Evolutionary conservation across 2,888 invertebrate genomes (phyloP).

Genomic region (Dendrolimus houi): DNA sequence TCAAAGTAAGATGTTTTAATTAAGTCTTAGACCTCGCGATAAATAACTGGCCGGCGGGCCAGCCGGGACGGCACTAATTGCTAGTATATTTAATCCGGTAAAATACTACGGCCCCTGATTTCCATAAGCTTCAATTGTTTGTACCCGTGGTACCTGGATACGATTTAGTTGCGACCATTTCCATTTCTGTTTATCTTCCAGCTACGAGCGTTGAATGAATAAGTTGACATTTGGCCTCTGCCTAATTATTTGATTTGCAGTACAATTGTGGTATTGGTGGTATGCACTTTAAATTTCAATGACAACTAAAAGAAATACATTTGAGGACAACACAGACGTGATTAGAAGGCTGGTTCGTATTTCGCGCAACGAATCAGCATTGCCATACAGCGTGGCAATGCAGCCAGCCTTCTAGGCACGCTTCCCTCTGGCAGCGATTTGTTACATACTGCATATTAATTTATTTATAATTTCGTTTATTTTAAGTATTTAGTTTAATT

Average conservation of each 20-base stretch:
- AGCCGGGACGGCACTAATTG: constrained; percentile 65
- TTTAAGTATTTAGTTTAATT: too few relatives aligned
- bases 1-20: constrained; percentile 73
- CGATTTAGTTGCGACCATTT: constrained; percentile 60
- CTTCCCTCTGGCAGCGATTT: too few relatives aligned
- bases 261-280: constrained; percentile 3
- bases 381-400: too few relatives aligned
- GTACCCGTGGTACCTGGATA: constrained; percentile 53
- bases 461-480: too few relatives aligned
- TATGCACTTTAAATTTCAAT: not conserved
- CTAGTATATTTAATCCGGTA: constrained; percentile 72
- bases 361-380: too few relatives aligned
- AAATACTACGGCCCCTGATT: constrained; percentile 68
- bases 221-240: constrained; percentile 35
- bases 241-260: constrained; percentile 28
- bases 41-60: constrained; percentile 57
- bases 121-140: constrained; percentile 74
- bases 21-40: constrained; percentile 70
- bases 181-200: constrained; percentile 55
- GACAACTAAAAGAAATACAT: too few relatives aligned
- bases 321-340: too few relatives aligned
- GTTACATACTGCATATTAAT: too few relatives aligned
- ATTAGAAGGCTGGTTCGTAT: too few relatives aligned
- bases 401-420: too few relatives aligned
- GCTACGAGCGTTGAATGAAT: constrained; percentile 49